These are phyloP conservation scores for Anastrepha ludens DNA, from an alignment of 1,140 invertebrate genomes.

Conservation along the genomic window DNA sequence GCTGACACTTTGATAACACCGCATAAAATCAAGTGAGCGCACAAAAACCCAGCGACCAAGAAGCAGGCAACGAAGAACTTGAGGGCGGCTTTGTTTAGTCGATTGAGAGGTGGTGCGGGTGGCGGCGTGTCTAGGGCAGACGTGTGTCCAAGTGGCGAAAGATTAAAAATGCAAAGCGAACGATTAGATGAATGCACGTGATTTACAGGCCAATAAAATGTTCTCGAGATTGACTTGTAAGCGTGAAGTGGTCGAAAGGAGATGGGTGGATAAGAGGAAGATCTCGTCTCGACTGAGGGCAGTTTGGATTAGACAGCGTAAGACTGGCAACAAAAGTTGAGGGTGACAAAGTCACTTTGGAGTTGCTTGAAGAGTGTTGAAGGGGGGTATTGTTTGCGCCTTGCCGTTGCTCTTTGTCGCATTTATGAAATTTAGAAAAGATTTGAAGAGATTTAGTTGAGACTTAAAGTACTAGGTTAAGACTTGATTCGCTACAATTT, in stretches of 20 bases:
- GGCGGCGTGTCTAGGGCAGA: background rate
- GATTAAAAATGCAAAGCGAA: constrained; percentile 40
- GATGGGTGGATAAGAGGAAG: background rate
- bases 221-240: background rate
- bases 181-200: constrained; percentile 35
- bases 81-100: too few species aligned
- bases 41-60: background rate
- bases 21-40: background rate
- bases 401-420: background rate
- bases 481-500: background rate
- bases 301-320: background rate
- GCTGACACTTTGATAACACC: constrained; percentile 8
- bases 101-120: background rate
- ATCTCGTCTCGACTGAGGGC: background rate
- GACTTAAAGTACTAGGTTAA: background rate
- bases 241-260: background rate
- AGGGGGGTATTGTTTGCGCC: background rate
- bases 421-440: background rate
- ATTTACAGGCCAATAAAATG: constrained; percentile 40
- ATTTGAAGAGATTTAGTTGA: background rate
- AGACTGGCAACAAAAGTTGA: background rate
- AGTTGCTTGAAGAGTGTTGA: background rate
- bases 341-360: background rate
- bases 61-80: background rate
- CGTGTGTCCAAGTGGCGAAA: constrained; percentile 45